These are phyloP conservation scores for Platichthys flesus DNA, from an alignment of 2,113 vertebrate genomes.

Conservation along the genomic window DNA sequence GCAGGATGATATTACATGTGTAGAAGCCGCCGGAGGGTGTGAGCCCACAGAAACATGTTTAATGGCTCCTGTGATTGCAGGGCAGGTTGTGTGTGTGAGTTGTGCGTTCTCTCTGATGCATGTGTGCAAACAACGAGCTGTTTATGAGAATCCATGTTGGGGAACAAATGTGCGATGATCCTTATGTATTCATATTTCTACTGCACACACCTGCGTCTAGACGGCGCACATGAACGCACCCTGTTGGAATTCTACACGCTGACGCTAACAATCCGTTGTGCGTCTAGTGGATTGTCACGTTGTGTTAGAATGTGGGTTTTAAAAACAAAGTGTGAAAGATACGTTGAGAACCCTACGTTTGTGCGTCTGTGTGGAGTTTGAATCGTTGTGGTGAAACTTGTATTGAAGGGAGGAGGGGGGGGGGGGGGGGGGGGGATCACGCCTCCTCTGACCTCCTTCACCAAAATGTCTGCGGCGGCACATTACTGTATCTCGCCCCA, in stretches of 20 bases:
- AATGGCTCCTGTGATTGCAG: constrained; percentile 68
- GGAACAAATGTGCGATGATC: background rate
- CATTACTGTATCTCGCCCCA: constrained; percentile 70
- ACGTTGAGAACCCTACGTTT: too few species aligned
- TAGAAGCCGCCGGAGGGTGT: constrained; percentile 67
- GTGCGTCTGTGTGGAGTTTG: background rate
- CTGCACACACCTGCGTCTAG: constrained; percentile 27
- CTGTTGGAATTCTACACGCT: background rate
- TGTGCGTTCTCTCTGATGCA: constrained; percentile 9
- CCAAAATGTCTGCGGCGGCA: constrained; percentile 61
- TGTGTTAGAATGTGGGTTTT: too few species aligned
- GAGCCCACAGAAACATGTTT: constrained; percentile 72
- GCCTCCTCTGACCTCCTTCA: constrained; percentile 51
- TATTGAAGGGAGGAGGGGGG: background rate
- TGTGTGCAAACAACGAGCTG: constrained; percentile 46
- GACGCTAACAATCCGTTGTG: too few species aligned
- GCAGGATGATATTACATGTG: constrained; percentile 75
- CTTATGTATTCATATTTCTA: background rate
- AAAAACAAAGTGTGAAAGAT: too few species aligned
- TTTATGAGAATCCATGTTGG: constrained; percentile 29
- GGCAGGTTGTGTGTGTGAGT: constrained; percentile 46
- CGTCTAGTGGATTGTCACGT: background rate
- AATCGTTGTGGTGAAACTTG: constrained; percentile 37
- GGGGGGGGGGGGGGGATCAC: background rate
- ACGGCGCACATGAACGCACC: background rate